These are phyloP conservation scores for Micrasema longulum DNA, from an alignment of 1,140 invertebrate genomes.

Conservation along the genomic window DNA sequence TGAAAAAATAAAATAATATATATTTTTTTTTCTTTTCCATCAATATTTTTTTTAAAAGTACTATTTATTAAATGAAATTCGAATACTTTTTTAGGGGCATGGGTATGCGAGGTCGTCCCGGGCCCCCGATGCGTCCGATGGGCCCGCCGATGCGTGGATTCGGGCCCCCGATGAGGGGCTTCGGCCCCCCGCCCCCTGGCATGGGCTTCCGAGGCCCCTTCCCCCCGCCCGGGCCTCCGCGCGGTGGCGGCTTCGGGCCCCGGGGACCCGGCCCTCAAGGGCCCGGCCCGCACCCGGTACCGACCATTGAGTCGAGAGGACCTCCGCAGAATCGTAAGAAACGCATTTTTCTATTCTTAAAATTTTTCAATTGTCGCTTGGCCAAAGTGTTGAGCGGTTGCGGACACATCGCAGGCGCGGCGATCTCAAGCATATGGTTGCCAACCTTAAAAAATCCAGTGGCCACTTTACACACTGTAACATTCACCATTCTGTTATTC, in stretches of 20 bases:
- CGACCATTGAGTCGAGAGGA: slow-evolving; percentile 64
- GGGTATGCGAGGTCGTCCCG: slow-evolving; percentile 42
- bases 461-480: too few species aligned
- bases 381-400: too few species aligned
- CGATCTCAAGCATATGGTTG: too few species aligned
- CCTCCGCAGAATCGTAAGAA: slow-evolving; percentile 56
- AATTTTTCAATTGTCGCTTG: too few species aligned
- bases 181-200: slow-evolving; percentile 25
- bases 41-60: neutral
- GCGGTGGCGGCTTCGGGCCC: slow-evolving; percentile 59
- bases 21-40: neutral
- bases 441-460: too few species aligned
- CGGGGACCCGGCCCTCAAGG: slow-evolving; percentile 63
- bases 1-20: neutral
- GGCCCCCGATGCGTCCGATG: slow-evolving; percentile 39
- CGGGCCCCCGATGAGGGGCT: slow-evolving; percentile 38
- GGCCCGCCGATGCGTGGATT: slow-evolving; percentile 28
- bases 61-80: neutral
- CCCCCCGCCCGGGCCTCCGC: slow-evolving; percentile 40
- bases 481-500: too few species aligned
- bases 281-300: slow-evolving; percentile 65
- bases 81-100: slow-evolving; percentile 27
- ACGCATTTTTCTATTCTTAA: too few species aligned
- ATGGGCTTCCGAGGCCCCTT: slow-evolving; percentile 33
- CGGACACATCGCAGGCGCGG: too few species aligned